Conservation (phyloP, 2,797 vertebrate genomes). For the Falco rusticolus region DNA sequence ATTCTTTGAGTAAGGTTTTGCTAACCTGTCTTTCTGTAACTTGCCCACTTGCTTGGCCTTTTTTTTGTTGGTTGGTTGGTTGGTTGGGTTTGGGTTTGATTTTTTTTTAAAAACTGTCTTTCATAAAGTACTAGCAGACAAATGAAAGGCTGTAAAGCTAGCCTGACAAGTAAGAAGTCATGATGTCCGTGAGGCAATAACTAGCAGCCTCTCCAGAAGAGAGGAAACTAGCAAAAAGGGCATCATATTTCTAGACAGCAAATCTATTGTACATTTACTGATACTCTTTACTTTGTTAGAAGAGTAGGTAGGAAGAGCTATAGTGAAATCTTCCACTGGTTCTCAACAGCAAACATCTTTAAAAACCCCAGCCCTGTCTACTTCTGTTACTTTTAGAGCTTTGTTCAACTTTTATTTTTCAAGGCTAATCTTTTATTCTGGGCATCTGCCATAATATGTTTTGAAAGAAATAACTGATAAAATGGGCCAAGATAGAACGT, state of each 20-base stretch:
- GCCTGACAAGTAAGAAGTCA: background rate
- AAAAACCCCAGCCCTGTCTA: background rate
- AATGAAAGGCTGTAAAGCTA: background rate
- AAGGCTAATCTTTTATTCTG: background rate
- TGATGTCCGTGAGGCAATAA: background rate
- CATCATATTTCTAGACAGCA: background rate
- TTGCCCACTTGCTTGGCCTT: rapidly evolving
- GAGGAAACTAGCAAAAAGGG: background rate
- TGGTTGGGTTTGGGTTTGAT: too few species aligned
- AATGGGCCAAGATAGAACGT: background rate
- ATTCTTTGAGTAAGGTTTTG: background rate
- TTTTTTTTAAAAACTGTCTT: background rate
- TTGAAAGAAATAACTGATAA: background rate
- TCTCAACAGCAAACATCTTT: background rate
- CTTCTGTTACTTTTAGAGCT: background rate
- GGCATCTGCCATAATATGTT: background rate
- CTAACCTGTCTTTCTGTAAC: background rate
- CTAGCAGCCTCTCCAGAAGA: background rate
- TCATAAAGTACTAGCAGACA: background rate
- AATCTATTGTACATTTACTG: background rate
- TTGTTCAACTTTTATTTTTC: background rate
- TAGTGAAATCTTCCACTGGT: background rate
- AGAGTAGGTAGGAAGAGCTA: background rate
- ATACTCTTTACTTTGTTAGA: background rate
- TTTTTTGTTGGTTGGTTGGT: background rate